A percentile compares a stretch with the other conserved stretches of the same genome.
These are phyloP conservation scores for Apis laboriosa DNA, from an alignment of 1,140 invertebrate species.

Conservation along the genomic window DNA sequence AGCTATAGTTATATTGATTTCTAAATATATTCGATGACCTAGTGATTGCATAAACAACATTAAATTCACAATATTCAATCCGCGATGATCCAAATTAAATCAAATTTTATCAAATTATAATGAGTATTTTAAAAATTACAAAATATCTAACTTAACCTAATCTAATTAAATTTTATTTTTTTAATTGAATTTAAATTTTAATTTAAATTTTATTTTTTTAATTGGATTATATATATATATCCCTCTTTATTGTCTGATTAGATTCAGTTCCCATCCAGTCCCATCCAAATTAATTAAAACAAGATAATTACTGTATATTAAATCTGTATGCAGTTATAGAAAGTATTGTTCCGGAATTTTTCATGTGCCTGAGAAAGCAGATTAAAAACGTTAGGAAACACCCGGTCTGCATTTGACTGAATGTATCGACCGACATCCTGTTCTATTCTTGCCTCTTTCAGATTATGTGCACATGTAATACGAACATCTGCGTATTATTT, in stretches of 20 bases:
- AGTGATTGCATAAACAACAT: neutral
- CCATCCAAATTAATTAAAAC: too few relatives aligned
- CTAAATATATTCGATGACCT: conserved; percentile 30
- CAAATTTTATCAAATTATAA: neutral
- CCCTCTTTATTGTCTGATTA: too few relatives aligned
- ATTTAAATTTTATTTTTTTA: too few relatives aligned
- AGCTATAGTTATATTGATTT: neutral
- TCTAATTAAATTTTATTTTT: too few relatives aligned
- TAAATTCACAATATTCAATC: neutral
- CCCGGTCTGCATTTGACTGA: neutral
- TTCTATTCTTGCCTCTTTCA: neutral
- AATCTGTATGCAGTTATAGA: neutral
- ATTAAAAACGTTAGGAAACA: neutral
- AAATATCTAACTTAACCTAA: too few relatives aligned
- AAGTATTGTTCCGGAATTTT: neutral
- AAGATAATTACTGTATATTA: too few relatives aligned
- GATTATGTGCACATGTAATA: neutral
- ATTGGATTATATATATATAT: neutral
- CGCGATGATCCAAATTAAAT: neutral
- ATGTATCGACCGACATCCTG: neutral
- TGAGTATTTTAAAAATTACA: too few relatives aligned
- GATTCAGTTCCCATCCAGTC: too few relatives aligned
- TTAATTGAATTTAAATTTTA: neutral
- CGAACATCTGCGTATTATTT: conserved; percentile 24
- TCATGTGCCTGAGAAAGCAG: neutral